A percentile compares a stretch with the other conserved stretches of the same genome.
These are phyloP conservation scores for Magallana nippona DNA, from an alignment of 2,888 invertebrate species.

Conservation along the genomic window DNA sequence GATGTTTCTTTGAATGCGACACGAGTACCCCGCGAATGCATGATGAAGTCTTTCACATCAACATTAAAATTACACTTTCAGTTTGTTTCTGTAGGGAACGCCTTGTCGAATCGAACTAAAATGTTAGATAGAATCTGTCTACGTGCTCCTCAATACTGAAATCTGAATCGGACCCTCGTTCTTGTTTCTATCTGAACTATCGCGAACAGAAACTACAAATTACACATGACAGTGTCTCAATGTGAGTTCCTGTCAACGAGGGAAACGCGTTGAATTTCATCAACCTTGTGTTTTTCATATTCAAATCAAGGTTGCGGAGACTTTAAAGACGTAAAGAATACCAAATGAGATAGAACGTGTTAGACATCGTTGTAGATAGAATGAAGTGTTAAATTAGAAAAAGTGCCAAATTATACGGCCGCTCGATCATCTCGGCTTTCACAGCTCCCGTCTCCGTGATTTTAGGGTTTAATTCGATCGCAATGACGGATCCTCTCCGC, in stretches of 20 bases:
- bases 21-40: too few species aligned
- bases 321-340: slow-evolving; percentile 2
- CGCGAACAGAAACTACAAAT: slow-evolving; percentile 34
- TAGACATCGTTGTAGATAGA: slow-evolving; percentile 24
- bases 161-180: not conserved
- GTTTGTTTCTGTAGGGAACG: not conserved
- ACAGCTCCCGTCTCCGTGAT: not conserved
- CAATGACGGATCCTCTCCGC: not conserved
- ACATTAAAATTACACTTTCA: not conserved
- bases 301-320: slow-evolving; percentile 32
- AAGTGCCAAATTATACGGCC: slow-evolving; percentile 29
- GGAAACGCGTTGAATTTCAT: slow-evolving; percentile 28
- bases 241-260: slow-evolving; percentile 28
- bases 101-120: not conserved
- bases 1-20: too few species aligned
- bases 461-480: slow-evolving; percentile 30
- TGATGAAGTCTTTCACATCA: too few species aligned
- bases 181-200: slow-evolving; percentile 18
- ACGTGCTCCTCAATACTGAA: not conserved
- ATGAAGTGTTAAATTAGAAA: slow-evolving; percentile 26
- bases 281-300: slow-evolving; percentile 34
- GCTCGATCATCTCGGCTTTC: slow-evolving; percentile 31
- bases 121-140: slow-evolving; percentile 3
- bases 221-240: slow-evolving; percentile 27
- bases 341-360: slow-evolving; percentile 14